Base-by-base conservation (phyloP, 2,797 vertebrate species). In the Chrysocyon brachyurus region DNA sequence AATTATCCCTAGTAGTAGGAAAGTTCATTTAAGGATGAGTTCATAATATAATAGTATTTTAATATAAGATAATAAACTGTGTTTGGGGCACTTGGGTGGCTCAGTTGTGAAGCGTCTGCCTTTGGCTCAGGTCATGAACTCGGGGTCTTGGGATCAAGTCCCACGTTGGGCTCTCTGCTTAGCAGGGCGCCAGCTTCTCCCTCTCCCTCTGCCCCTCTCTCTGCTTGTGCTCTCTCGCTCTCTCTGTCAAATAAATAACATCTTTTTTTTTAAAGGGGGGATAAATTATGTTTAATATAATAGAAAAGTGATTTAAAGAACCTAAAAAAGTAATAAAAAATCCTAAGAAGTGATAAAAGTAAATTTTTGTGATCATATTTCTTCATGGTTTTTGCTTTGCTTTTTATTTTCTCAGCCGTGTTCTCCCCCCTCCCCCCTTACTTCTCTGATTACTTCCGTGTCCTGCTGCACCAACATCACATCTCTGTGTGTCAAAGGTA, bases 391-490 rank as follows among this genome's bases (percentile, higher is more conserved):
- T 36, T 17, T 40, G 68, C 70, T 87, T 33, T 33, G 33, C 17
- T 81, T 15, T 57, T 57, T 31, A 78, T 15, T 57, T 75, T 54
- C 26, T 21, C 21, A 17, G 12, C 40, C 15, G 24, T 16, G n/a
- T 5, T 19, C 7, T 14, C 2, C 3, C 90, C 54, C 2, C 33
- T 36, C 22, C 46, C 56, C 12, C 5, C 16, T 21, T 14, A 0
- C 5, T 89, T 75, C 21, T 64, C 89, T 59, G 31, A 28, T 95
- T 86, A 77, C 84, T 97, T 94, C 90, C 61, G 17, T 11, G 52
- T 36, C 8, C 31, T 84, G 75, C 87, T 26, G 24, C 31, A 31
- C 31, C 87, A 33, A 91, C 1, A 0, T 56, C 54, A 40, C 77
- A 63, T 33, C 31, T 61, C 0, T 79, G 24, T 17, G 1, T 49